Conservation (phyloP, 2,113 vertebrate species). For the Corythornis vintsioides region DNA sequence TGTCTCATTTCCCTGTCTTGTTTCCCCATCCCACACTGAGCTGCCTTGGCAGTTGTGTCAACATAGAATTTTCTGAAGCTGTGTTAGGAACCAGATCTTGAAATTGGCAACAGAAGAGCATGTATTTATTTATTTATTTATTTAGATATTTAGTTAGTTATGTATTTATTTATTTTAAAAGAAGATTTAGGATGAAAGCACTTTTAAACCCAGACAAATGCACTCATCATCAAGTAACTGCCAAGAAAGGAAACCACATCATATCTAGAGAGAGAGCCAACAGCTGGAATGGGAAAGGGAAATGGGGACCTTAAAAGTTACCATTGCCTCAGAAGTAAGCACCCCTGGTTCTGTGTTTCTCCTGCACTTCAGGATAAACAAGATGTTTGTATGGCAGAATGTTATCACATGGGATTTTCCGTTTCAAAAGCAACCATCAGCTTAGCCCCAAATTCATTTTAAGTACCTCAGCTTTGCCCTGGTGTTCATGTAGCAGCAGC, state of each 20-base stretch:
- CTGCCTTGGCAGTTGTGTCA: background rate
- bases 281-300: background rate
- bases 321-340: background rate
- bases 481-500: conserved; percentile 29
- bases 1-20: background rate
- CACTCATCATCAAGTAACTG: background rate
- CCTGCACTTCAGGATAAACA: background rate
- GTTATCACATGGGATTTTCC: background rate
- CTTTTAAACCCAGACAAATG: background rate
- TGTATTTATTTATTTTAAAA: background rate
- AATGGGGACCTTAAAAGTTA: background rate
- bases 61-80: background rate
- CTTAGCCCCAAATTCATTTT: conserved; percentile 40
- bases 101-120: background rate
- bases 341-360: background rate
- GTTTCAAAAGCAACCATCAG: conserved; percentile 29
- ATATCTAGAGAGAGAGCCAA: background rate
- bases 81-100: background rate
- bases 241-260: background rate
- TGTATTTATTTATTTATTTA: too few species aligned
- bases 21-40: background rate
- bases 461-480: conserved; percentile 17
- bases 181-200: background rate
- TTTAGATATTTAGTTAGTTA: background rate
- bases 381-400: background rate